These are phyloP conservation scores for Chlorocebus sabaeus DNA, from an alignment of 2,113 vertebrate species.

Conservation along the genomic window DNA sequence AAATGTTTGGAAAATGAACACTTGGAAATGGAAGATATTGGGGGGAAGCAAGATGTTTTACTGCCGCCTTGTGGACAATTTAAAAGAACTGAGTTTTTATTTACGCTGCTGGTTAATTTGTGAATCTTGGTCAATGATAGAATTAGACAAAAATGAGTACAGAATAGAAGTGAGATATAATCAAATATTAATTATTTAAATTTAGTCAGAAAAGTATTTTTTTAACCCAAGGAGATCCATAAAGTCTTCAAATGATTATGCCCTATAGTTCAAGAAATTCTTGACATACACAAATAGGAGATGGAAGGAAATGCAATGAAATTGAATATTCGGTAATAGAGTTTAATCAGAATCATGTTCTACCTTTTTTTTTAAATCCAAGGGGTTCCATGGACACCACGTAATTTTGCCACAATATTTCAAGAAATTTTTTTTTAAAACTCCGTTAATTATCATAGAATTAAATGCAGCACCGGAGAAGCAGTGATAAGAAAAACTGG, in stretches of 20 bases:
- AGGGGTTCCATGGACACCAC: background rate
- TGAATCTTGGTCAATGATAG: conserved; percentile 56
- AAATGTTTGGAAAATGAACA: conserved; percentile 68
- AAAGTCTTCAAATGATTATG: background rate
- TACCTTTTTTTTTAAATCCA: background rate
- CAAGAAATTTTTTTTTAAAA: conserved; percentile 14
- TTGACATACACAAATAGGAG: background rate
- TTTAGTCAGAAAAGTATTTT: background rate
- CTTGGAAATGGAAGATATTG: conserved; percentile 10
- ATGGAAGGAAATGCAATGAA: background rate
- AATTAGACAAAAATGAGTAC: background rate
- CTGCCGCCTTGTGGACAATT: conserved; percentile 96
- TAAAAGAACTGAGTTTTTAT: conserved; percentile 15
- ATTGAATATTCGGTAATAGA: background rate
- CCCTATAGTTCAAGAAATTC: background rate
- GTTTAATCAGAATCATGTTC: background rate
- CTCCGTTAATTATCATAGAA: conserved; percentile 46
- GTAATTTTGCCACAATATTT: conserved; percentile 10
- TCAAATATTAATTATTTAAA: conserved; percentile 8
- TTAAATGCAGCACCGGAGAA: conserved; percentile 57
- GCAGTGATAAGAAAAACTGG: conserved; percentile 46
- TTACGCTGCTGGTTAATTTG: conserved; percentile 45
- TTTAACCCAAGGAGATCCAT: background rate
- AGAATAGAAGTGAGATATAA: background rate
- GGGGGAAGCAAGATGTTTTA: conserved; percentile 90